Evolutionary conservation across 2,888 invertebrate species (phyloP).

Genomic region (Caenorhabditis angaria): DNA sequence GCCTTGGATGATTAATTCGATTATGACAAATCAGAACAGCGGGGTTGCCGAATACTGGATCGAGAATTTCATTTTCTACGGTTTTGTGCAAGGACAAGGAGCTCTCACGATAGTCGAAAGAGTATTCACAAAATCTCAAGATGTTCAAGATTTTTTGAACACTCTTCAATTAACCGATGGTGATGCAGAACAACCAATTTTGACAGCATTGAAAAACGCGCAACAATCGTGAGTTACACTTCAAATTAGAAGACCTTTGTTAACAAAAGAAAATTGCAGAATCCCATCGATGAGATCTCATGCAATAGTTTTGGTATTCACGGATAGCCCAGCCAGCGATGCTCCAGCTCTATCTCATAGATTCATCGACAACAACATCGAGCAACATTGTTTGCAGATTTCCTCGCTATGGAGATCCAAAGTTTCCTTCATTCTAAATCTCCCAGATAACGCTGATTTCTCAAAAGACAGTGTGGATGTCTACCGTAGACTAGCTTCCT

Average conservation of each 20-base stretch:
- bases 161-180: constrained; percentile 15
- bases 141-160: constrained; percentile 11
- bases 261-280: not conserved
- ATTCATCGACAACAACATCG: constrained; percentile 17
- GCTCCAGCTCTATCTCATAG: constrained; percentile 19
- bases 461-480: constrained; percentile 18
- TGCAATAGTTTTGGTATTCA: constrained; percentile 22
- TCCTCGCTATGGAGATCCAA: constrained; percentile 28
- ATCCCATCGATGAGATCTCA: constrained; percentile 31
- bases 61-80: constrained; percentile 35
- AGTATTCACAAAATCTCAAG: not conserved
- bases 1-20: constrained; percentile 9
- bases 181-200: constrained; percentile 28
- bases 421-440: constrained; percentile 21
- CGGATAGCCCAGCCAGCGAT: constrained; percentile 25
- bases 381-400: constrained; percentile 23
- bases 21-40: constrained; percentile 13
- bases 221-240: constrained; percentile 19
- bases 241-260: too few relatives aligned
- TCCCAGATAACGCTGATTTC: constrained; percentile 5
- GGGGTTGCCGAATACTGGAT: constrained; percentile 22
- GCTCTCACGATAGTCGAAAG: not conserved
- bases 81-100: constrained; percentile 14
- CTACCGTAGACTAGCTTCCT: constrained; percentile 19
- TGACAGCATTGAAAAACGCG: constrained; percentile 22